phyloP scores from a whole-genome alignment of 2,113 vertebrate species.

The Tautogolabrus adspersus region DNA sequence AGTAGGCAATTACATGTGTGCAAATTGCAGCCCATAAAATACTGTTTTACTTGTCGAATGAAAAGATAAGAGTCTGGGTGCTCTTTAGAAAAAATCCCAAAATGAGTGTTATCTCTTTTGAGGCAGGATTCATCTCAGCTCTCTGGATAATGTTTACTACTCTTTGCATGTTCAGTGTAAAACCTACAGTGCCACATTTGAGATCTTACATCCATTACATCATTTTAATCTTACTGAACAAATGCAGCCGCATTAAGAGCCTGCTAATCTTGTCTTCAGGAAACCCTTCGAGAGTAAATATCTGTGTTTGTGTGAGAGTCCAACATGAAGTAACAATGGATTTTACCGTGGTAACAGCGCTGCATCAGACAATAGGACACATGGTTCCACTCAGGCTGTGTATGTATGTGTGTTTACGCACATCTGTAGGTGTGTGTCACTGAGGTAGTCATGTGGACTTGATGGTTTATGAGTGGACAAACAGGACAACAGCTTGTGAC shows the following conservation, averaged over 20 bases:
- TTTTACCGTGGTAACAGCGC: conserved; percentile 29
- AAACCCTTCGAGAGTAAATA: conserved; percentile 45
- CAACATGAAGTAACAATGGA: conserved; percentile 32
- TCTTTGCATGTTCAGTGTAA: background rate
- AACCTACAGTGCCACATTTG: conserved; percentile 14
- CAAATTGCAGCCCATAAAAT: conserved; percentile 62
- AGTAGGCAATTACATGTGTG: conserved; percentile 63
- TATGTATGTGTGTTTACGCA: background rate
- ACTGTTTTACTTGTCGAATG: conserved; percentile 63
- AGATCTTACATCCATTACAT: conserved; percentile 16
- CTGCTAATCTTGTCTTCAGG: conserved; percentile 45
- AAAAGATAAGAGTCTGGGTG: conserved; percentile 55
- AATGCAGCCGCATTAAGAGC: conserved; percentile 1
- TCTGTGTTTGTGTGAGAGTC: conserved; percentile 36
- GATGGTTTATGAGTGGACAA: conserved; percentile 35
- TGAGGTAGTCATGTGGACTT: conserved; percentile 29
- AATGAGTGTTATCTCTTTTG: background rate
- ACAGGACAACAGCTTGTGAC: conserved; percentile 50
- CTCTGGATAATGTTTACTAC: background rate
- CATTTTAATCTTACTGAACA: conserved; percentile 22
- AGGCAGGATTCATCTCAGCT: conserved; percentile 18
- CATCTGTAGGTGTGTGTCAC: conserved; percentile 29
- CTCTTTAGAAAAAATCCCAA: background rate
- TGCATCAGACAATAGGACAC: conserved; percentile 60
- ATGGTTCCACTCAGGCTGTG: conserved; percentile 40